A percentile compares a stretch with the other conserved stretches of the same genome.
These are phyloP conservation scores for Petrocephalus schoutedeni DNA, from an alignment of 2,797 vertebrate genomes.

Conservation along the genomic window DNA sequence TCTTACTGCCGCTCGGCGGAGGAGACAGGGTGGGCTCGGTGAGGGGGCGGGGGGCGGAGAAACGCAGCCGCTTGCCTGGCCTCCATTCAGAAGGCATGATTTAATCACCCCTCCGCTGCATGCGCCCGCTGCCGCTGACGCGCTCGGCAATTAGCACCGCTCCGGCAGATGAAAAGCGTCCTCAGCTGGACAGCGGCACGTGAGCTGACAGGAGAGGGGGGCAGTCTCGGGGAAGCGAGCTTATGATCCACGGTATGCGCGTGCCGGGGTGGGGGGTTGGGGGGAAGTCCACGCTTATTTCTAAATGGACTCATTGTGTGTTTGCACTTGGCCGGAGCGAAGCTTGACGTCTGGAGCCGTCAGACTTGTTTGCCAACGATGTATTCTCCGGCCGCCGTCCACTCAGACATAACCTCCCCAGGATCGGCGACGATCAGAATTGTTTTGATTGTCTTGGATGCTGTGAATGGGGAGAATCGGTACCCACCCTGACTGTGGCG, in stretches of 20 bases:
- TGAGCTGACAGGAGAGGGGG: conserved; percentile 32
- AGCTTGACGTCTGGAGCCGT: neutral
- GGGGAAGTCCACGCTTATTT: neutral
- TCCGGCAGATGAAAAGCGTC: conserved; percentile 49
- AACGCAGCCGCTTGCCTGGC: conserved; percentile 34
- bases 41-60: conserved; percentile 32
- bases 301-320: neutral
- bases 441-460: neutral
- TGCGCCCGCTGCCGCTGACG: conserved; percentile 34
- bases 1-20: conserved; percentile 42
- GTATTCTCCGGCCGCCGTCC: neutral
- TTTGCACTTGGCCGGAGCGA: neutral
- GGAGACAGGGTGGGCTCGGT: conserved; percentile 51
- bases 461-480: neutral
- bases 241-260: conserved; percentile 12
- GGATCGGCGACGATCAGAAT: neutral
- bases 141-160: conserved; percentile 49
- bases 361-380: neutral
- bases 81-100: conserved; percentile 42
- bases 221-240: conserved; percentile 25
- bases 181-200: conserved; percentile 42
- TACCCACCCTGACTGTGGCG: neutral
- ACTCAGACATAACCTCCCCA: too few species aligned
- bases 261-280: neutral
- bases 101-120: conserved; percentile 39